Percentiles rank a stretch among this genome's conserved stretches.
These are phyloP conservation scores for Phyllotreta striolata DNA, from an alignment of 2,888 invertebrate genomes.

Conservation along the genomic window DNA sequence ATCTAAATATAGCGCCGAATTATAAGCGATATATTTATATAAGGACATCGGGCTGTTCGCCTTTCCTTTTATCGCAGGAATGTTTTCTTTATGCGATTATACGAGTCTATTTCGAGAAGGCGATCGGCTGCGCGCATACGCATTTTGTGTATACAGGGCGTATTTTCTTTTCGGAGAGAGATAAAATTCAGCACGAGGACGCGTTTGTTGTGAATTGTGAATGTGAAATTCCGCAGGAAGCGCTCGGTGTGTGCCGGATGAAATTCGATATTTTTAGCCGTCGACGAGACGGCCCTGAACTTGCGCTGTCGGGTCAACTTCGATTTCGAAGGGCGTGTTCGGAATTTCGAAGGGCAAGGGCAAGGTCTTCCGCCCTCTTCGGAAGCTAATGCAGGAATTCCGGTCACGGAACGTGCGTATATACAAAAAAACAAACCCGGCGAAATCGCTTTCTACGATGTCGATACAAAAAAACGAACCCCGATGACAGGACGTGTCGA, in stretches of 20 bases:
- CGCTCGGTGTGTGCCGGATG: constrained; percentile 33
- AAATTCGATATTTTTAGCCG: constrained; percentile 42
- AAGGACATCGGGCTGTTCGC: constrained; percentile 31
- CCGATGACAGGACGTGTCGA: too few relatives aligned
- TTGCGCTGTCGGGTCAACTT: constrained; percentile 33
- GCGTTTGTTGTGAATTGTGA: too few relatives aligned
- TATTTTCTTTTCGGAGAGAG: neutral
- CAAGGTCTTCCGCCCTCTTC: neutral
- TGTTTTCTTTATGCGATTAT: constrained; percentile 9
- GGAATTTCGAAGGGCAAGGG: neutral
- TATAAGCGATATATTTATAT: constrained; percentile 35
- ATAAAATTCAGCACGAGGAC: too few relatives aligned
- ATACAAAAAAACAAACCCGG: too few relatives aligned
- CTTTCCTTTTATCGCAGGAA: constrained; percentile 27
- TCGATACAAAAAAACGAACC: too few relatives aligned
- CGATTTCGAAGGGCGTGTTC: too few relatives aligned
- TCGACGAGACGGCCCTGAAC: constrained; percentile 39
- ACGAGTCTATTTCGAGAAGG: neutral
- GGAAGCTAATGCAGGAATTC: neutral
- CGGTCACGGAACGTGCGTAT: neutral
- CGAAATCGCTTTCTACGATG: too few relatives aligned
- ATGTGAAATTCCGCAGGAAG: neutral
- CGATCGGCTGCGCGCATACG: neutral
- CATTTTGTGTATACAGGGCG: neutral
- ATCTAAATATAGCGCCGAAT: constrained; percentile 28